Evolutionary conservation across 1,140 invertebrate genomes (phyloP).

Genomic region (Heliothis subflexa): DNA sequence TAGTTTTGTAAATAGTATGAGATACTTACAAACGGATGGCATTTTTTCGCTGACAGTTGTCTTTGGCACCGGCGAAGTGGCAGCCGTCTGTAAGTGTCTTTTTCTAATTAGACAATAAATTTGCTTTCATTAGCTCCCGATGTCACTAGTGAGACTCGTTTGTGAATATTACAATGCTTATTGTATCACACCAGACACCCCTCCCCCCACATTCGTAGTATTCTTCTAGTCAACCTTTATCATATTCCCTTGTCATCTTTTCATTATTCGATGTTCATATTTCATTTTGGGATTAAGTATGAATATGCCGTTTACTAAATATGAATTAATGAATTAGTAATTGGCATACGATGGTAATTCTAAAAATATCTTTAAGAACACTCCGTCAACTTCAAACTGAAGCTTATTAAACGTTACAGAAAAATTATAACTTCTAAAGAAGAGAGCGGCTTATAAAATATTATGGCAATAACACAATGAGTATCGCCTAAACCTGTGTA

Average conservation of each 20-base stretch:
- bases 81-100: conserved; percentile 2
- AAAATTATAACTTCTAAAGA: too few species aligned
- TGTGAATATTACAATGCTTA: neutral
- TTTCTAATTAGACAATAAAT: neutral
- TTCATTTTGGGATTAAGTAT: neutral
- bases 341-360: too few species aligned
- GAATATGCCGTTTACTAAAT: conserved; percentile 5
- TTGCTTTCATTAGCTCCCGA: conserved; percentile 23
- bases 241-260: neutral
- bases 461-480: too few species aligned
- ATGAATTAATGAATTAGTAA: too few species aligned
- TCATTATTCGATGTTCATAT: neutral
- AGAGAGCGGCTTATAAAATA: too few species aligned
- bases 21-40: too few species aligned
- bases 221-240: neutral
- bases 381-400: too few species aligned
- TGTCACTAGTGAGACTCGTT: neutral
- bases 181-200: neutral
- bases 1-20: too few species aligned
- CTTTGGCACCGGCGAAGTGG: neutral
- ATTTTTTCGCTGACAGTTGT: too few species aligned
- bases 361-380: too few species aligned
- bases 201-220: neutral
- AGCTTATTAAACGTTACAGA: too few species aligned
- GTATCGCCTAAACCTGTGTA: too few species aligned